A percentile compares a stretch with the other conserved stretches of the same genome.
phyloP scores from a whole-genome alignment of 2,888 invertebrate species.

The Standfussiana lucernea region DNA sequence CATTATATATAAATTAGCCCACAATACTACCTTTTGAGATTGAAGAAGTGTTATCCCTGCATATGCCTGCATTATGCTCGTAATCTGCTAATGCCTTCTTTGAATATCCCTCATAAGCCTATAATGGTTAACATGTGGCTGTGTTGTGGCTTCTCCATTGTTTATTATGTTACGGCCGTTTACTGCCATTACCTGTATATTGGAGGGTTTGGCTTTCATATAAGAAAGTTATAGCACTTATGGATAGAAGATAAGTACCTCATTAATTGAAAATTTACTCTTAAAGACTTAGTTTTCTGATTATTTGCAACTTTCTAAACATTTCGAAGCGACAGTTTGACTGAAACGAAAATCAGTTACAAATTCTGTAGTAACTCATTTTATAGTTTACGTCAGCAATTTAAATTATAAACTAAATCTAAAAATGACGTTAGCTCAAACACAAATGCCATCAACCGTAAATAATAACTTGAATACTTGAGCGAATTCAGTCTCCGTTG shows the following conservation, averaged over 20 bases:
- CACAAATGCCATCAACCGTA: constrained; percentile 51
- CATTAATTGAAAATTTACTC: neutral
- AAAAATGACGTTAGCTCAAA: constrained; percentile 51
- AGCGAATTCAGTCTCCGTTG: constrained; percentile 30
- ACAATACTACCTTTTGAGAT: neutral
- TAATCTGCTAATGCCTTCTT: constrained; percentile 60
- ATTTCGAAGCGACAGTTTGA: constrained; percentile 8
- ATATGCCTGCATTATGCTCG: constrained; percentile 20
- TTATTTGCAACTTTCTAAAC: constrained; percentile 15
- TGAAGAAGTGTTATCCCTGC: constrained; percentile 3
- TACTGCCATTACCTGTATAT: neutral
- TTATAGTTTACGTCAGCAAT: constrained; percentile 46
- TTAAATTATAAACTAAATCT: constrained; percentile 49
- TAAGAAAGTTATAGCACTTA: neutral
- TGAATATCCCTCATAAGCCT: constrained; percentile 44
- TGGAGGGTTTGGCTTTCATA: neutral
- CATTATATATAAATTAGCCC: constrained; percentile 11
- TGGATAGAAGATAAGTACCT: neutral
- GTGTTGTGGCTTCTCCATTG: constrained; percentile 20
- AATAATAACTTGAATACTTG: constrained; percentile 57
- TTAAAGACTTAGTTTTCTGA: neutral
- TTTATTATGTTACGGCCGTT: constrained; percentile 9
- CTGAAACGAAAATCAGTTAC: constrained; percentile 15
- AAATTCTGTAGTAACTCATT: constrained; percentile 29
- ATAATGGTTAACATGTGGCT: constrained; percentile 50